phyloP scores from a whole-genome alignment of 1,140 invertebrate genomes.

The Drosophila littoralis region DNA sequence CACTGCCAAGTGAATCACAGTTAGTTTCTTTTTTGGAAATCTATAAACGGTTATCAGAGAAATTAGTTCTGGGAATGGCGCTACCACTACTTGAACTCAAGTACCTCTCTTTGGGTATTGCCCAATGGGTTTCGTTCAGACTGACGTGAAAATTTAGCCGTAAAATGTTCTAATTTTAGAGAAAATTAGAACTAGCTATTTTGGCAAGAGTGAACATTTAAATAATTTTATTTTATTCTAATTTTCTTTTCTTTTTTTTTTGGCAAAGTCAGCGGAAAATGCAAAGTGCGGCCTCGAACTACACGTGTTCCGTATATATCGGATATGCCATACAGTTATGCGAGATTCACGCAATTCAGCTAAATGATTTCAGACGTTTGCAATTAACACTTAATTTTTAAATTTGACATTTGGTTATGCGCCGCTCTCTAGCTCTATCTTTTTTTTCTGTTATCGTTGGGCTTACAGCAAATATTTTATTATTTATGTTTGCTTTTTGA shows the following conservation, averaged over 20 bases:
- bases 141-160: neutral
- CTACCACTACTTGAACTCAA: conserved; percentile 9
- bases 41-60: neutral
- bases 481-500: conserved; percentile 37
- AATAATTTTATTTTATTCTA: neutral
- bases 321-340: conserved; percentile 13
- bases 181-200: conserved; percentile 7
- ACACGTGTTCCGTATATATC: conserved; percentile 34
- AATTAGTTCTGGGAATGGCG: conserved; percentile 1
- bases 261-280: conserved; percentile 38
- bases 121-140: neutral
- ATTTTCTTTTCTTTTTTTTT: conserved; percentile 15
- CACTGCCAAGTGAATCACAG: conserved; percentile 9
- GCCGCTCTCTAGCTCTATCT: neutral
- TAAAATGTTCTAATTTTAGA: conserved; percentile 36
- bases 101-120: conserved; percentile 4
- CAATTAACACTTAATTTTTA: conserved; percentile 56
- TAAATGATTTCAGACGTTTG: conserved; percentile 53
- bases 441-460: neutral
- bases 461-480: neutral
- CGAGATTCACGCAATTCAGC: conserved; percentile 23
- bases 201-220: conserved; percentile 12
- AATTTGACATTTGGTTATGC: neutral
- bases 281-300: conserved; percentile 31
- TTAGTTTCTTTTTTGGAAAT: neutral